Conservation (phyloP, 2,888 invertebrate genomes). For the Rhynchonema sp. region DNA sequence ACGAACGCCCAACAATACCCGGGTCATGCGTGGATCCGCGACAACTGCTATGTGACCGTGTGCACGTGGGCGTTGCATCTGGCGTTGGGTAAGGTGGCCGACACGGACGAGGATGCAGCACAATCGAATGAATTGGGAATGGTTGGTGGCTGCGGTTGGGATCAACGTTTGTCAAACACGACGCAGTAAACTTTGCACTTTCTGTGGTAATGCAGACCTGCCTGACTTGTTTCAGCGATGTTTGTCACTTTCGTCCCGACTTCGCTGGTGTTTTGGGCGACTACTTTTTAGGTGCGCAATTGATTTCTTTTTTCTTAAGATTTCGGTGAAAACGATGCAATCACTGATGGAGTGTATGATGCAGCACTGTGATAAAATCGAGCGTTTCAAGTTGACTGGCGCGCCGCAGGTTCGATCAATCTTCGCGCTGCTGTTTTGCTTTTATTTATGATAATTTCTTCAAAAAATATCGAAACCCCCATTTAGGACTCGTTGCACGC, state of each 20-base stretch:
- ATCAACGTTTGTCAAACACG: background rate
- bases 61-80: slow-evolving; percentile 95
- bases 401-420: no score
- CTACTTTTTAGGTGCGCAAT: background rate
- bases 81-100: slow-evolving; percentile 95
- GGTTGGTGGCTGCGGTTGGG: background rate
- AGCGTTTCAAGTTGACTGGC: slow-evolving; percentile 61
- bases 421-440: no score
- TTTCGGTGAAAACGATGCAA: slow-evolving; percentile 45
- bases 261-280: background rate
- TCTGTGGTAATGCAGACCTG: no score
- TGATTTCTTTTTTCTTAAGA: no score
- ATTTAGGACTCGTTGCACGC: slow-evolving; percentile 72
- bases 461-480: no score
- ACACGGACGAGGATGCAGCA: slow-evolving; percentile 91
- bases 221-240: background rate
- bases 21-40: slow-evolving; percentile 89
- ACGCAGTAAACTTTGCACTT: no score
- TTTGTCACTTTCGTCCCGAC: background rate
- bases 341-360: slow-evolving; percentile 93
- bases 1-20: slow-evolving; percentile 38
- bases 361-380: slow-evolving; percentile 92
- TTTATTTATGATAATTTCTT: no score
- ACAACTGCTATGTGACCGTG: slow-evolving; percentile 87
- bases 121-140: slow-evolving; percentile 83